These are phyloP conservation scores for Tromatobia lineatoria DNA, from an alignment of 2,888 invertebrate genomes.

Conservation along the genomic window DNA sequence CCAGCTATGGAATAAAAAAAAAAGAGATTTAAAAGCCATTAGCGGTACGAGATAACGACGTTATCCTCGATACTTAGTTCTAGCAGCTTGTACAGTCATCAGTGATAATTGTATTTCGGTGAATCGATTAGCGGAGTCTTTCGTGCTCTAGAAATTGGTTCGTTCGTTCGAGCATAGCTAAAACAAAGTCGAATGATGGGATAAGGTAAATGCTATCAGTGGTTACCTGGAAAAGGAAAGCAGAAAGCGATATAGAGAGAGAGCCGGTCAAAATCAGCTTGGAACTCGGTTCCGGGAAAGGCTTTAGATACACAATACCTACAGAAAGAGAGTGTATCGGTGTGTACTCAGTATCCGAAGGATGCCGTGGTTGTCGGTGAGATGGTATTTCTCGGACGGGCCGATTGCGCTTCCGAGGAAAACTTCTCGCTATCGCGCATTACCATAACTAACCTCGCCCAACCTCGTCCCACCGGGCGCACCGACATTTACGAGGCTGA, in stretches of 20 bases:
- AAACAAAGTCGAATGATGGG: constrained; percentile 20
- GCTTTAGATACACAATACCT: constrained; percentile 44
- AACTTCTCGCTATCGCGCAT: constrained; percentile 60
- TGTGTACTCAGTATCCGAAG: not conserved
- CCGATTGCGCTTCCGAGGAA: constrained; percentile 62
- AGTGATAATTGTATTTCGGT: constrained; percentile 41
- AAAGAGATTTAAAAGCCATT: not conserved
- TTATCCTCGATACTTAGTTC: too few species aligned
- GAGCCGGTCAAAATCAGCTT: constrained; percentile 23
- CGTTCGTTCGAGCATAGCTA: not conserved
- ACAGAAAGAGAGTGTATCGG: not conserved
- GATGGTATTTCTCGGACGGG: constrained; percentile 61
- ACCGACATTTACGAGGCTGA: constrained; percentile 61
- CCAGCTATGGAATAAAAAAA: not conserved
- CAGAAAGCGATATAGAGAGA: constrained; percentile 7
- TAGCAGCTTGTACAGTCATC: not conserved
- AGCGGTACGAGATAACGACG: not conserved
- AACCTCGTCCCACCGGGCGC: constrained; percentile 55
- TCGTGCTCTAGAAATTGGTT: not conserved
- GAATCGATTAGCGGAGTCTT: constrained; percentile 10
- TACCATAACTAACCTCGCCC: constrained; percentile 72
- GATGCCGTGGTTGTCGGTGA: constrained; percentile 1
- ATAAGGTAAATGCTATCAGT: constrained; percentile 1
- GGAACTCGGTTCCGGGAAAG: constrained; percentile 46
- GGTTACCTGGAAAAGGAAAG: constrained; percentile 27